Evolutionary conservation across 2,113 vertebrate genomes (phyloP).

Genomic region (Pterocles burchelli): DNA sequence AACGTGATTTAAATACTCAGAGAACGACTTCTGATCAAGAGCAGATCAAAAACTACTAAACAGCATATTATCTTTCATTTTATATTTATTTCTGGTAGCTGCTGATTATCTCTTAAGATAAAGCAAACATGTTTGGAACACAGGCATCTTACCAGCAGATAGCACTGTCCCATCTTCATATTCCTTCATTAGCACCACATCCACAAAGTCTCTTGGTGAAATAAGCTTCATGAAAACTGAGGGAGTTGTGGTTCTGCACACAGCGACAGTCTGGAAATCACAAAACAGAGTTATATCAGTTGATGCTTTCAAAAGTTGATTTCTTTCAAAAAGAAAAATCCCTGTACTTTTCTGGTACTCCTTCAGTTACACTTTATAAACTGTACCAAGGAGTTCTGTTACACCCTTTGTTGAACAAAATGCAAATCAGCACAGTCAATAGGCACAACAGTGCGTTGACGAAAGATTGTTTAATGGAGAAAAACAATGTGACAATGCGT

Average conservation of each 20-base stretch:
- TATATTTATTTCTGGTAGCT: not conserved
- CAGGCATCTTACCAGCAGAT: constrained; percentile 83
- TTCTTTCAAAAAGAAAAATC: not conserved
- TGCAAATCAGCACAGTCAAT: not conserved
- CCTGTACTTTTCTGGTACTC: not conserved
- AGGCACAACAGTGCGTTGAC: rapidly evolving
- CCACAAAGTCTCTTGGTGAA: constrained; percentile 93
- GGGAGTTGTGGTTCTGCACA: constrained; percentile 88
- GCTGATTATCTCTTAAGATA: not conserved
- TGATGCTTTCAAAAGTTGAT: not conserved
- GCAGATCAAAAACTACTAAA: not conserved
- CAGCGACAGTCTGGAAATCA: constrained; percentile 75
- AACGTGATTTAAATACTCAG: not conserved
- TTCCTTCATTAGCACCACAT: constrained; percentile 83
- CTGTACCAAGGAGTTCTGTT: not conserved
- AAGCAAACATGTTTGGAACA: not conserved
- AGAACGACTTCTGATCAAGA: not conserved
- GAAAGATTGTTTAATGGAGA: not conserved
- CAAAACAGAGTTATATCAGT: not conserved
- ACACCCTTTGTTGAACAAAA: not conserved
- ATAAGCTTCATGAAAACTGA: constrained; percentile 93
- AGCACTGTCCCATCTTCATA: constrained; percentile 87
- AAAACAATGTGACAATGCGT: rapidly evolving
- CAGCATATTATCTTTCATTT: not conserved
- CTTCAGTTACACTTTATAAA: not conserved